Evolutionary conservation across 2,888 invertebrate species (phyloP).

Genomic region (Diarsia rubi): DNA sequence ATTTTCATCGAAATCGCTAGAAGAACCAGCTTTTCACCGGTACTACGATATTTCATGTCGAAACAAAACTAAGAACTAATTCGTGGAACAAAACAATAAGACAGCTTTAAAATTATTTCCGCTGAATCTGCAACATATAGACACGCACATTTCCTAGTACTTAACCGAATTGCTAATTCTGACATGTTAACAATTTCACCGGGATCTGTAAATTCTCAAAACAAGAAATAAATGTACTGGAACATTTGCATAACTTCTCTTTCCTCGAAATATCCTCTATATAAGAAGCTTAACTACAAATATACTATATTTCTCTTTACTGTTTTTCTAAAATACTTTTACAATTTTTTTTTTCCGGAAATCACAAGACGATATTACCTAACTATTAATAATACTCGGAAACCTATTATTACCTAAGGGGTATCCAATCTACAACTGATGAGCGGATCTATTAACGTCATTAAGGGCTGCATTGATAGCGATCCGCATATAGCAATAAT

Average conservation of each 20-base stretch:
- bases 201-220: not conserved
- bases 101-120: not conserved
- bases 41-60: not conserved
- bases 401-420: constrained; percentile 3
- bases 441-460: constrained; percentile 46
- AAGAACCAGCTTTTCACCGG: not conserved
- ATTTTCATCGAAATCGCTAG: not conserved
- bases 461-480: constrained; percentile 52
- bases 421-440: constrained; percentile 22
- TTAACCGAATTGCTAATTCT: not conserved
- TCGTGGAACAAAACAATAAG: not conserved
- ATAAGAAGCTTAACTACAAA: not conserved
- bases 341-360: not conserved
- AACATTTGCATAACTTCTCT: not conserved
- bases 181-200: not conserved
- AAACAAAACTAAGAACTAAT: not conserved
- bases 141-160: not conserved
- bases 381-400: not conserved
- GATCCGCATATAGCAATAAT: constrained; percentile 45
- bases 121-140: no score
- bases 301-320: not conserved
- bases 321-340: not conserved
- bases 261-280: not conserved
- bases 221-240: not conserved
- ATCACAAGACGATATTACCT: not conserved